phyloP scores from a whole-genome alignment of 2,113 vertebrate species.

The Larimichthys crocea region DNA sequence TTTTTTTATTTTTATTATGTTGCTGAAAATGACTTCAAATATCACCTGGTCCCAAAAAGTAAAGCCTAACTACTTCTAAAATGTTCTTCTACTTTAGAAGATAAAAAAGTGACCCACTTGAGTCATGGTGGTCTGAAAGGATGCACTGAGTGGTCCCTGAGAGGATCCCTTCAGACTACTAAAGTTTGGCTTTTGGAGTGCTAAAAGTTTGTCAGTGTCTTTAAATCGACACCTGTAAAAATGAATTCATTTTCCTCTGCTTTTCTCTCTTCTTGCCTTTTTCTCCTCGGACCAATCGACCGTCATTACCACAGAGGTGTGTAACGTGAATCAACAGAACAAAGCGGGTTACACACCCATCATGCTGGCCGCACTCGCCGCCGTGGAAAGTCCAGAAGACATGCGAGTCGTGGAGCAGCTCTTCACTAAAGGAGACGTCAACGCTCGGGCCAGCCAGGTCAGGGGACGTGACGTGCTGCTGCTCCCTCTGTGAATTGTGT shows the following conservation, averaged over 20 bases:
- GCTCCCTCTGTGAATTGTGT: not conserved
- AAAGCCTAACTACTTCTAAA: not conserved
- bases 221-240: not conserved
- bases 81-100: not conserved
- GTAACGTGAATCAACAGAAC: slow-evolving; percentile 95
- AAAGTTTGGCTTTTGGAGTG: not conserved
- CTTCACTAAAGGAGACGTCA: slow-evolving; percentile 92
- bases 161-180: not conserved
- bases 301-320: slow-evolving; percentile 87
- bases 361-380: slow-evolving; percentile 96
- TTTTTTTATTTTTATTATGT: not conserved
- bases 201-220: not conserved
- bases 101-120: not conserved
- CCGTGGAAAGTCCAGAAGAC: slow-evolving; percentile 90
- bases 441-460: slow-evolving; percentile 97
- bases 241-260: not conserved
- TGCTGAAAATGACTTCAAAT: not conserved
- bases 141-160: not conserved
- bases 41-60: not conserved
- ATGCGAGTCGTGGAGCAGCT: slow-evolving; percentile 93
- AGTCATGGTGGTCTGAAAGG: not conserved
- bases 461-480: slow-evolving; percentile 30
- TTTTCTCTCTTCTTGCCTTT: not conserved
- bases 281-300: not conserved
- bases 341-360: slow-evolving; percentile 97